Conservation (phyloP, 2,797 vertebrate genomes). For the Thripadectes ignobilis region DNA sequence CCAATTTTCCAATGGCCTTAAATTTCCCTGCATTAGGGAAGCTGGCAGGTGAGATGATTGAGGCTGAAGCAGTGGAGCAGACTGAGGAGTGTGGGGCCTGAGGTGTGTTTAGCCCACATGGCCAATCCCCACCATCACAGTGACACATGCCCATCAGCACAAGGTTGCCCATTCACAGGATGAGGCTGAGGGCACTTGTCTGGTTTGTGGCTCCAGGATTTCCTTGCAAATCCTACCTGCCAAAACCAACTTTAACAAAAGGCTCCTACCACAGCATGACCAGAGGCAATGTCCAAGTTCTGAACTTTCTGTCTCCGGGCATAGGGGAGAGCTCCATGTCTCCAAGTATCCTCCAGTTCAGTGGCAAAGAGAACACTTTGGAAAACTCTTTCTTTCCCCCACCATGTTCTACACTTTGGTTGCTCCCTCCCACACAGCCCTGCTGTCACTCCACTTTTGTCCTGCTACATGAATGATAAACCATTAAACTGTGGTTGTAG, state of each 20-base stretch:
- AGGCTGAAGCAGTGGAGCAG: background rate
- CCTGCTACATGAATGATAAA: slow-evolving; percentile 14
- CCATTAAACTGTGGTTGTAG: background rate
- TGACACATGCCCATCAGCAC: accelerated
- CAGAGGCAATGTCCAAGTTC: accelerated
- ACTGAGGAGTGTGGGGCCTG: accelerated
- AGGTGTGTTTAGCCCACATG: accelerated
- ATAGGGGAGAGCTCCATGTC: accelerated
- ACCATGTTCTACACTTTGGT: background rate
- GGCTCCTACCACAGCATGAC: accelerated
- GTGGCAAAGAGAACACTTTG: background rate
- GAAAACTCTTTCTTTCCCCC: background rate
- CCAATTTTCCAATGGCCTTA: accelerated
- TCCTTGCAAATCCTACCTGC: background rate
- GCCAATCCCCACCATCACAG: accelerated
- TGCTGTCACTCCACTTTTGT: slow-evolving; percentile 41
- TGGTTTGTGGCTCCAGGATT: background rate
- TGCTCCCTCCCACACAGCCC: slow-evolving; percentile 30
- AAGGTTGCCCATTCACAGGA: accelerated
- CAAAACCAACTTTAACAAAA: background rate
- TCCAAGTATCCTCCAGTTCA: background rate
- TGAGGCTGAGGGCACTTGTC: accelerated
- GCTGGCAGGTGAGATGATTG: accelerated
- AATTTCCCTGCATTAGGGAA: accelerated
- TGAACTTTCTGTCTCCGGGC: accelerated